A percentile compares a stretch with the other conserved stretches of the same genome.
phyloP scores from a whole-genome alignment of 2,113 vertebrate genomes.

The Lagopus leucura region DNA sequence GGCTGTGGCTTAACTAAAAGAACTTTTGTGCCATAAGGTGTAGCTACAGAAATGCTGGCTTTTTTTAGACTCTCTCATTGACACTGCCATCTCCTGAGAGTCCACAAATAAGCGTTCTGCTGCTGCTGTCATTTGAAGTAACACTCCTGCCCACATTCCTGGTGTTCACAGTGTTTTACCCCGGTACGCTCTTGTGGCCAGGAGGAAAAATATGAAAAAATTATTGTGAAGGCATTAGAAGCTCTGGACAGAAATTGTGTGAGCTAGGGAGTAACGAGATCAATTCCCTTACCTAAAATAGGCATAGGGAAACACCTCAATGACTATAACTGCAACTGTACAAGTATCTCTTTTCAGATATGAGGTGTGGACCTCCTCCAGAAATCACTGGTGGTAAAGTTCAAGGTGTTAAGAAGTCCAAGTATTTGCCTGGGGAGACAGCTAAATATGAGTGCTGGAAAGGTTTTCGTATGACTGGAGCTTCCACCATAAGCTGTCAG shows the following conservation, averaged over 20 bases:
- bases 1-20: not conserved
- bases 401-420: not conserved
- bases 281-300: not conserved
- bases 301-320: not conserved
- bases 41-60: not conserved
- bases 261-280: not conserved
- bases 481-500: not conserved
- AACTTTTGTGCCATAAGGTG: not conserved
- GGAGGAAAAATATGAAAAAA: no score
- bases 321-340: not conserved
- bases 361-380: slow-evolving; percentile 24
- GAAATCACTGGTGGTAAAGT: slow-evolving; percentile 44
- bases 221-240: not conserved
- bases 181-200: not conserved
- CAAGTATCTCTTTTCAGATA: not conserved
- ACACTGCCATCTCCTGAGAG: not conserved
- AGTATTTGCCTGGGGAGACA: slow-evolving; percentile 7
- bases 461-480: not conserved
- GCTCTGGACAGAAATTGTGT: not conserved
- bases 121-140: not conserved
- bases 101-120: not conserved
- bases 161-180: not conserved
- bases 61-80: not conserved
- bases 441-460: not conserved
- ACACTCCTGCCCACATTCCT: not conserved